phyloP scores from a whole-genome alignment of 1,140 invertebrate genomes.

The Nymphalis io region DNA sequence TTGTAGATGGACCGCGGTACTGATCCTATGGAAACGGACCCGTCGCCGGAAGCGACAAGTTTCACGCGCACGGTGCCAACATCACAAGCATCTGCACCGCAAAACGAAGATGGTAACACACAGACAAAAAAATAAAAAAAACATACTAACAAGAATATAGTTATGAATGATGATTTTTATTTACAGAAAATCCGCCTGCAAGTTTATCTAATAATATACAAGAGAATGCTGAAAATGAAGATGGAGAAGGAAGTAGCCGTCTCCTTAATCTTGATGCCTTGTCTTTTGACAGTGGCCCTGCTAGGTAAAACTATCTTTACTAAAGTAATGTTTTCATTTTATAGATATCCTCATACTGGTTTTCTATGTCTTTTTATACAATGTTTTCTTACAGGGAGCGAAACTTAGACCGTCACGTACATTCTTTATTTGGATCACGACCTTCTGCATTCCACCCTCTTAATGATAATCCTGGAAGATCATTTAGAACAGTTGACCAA shows the following conservation, averaged over 20 bases:
- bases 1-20: conserved; percentile 84
- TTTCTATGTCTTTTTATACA: conserved; percentile 15
- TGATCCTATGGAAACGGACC: conserved; percentile 84
- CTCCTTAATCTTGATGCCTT: conserved; percentile 66
- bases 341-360: conserved; percentile 9
- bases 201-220: conserved; percentile 47
- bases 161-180: too few species aligned
- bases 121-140: not conserved
- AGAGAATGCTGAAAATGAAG: conserved; percentile 50
- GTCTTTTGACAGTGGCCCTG: conserved; percentile 56
- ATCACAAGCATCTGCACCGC: conserved; percentile 40
- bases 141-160: too few species aligned
- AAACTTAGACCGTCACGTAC: conserved; percentile 45
- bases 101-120: conserved; percentile 50
- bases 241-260: conserved; percentile 54
- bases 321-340: not conserved
- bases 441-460: conserved; percentile 72
- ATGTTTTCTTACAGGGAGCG: conserved; percentile 48
- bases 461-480: conserved; percentile 47
- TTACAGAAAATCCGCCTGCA: conserved; percentile 45
- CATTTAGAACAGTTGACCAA: conserved; percentile 54
- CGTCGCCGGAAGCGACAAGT: conserved; percentile 47
- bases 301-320: conserved; percentile 43
- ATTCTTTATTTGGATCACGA: conserved; percentile 59
- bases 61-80: conserved; percentile 38